Evolutionary conservation across 2,797 vertebrate species (phyloP), one percentile per base, ranked within the genome.

Genomic region (Philypnodon macrostomus): DNA sequence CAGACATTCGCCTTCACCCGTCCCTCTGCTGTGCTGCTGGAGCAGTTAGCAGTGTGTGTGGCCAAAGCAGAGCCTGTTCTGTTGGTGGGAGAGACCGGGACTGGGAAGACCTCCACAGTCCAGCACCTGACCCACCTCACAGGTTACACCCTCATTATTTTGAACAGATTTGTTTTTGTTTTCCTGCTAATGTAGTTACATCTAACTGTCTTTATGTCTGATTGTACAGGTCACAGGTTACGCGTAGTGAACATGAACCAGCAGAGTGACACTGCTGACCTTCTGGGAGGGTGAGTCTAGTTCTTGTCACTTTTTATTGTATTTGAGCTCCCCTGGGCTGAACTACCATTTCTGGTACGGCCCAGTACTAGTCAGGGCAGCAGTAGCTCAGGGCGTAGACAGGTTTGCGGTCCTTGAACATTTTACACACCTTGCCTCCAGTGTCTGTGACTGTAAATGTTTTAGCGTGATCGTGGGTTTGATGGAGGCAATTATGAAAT

Each of bases 171-270:
- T 39, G 7, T 41, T 26, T 12, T 2, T 39, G 13, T 7, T 26
- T 8, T 26, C 7, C 24, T 13, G 24, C 7, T 41, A 41, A 41
- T n/a, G 15, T 2, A 4, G 4, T 13, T 9, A 17, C 5, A 4
- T 41, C 13, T 4, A 15, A 7, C 29, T 30, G 2, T 19, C 30
- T 31, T 32, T 31, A 11, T n/a, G 1, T 41, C 73, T 39, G 58
- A 23, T 14, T 24, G 77, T 77, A 14, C 81, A 98, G 96, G 95
- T 31, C 93, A 97, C 64, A 85, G 48, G 67, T 67, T 99, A 68
- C 84, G 90, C 13, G 94, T 96, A 50, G 83, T 99, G 52, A 99
- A 99, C 81, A 98, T 99, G 96, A 98, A 98, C 80, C 96, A 99
- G 53, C 96, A 99, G 71, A 99, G 96, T 70, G 96, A 99, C 73